Evolutionary conservation across 2,113 vertebrate species (phyloP), one percentile per base, ranked within the genome.

Genomic region (Cacatua alba): DNA sequence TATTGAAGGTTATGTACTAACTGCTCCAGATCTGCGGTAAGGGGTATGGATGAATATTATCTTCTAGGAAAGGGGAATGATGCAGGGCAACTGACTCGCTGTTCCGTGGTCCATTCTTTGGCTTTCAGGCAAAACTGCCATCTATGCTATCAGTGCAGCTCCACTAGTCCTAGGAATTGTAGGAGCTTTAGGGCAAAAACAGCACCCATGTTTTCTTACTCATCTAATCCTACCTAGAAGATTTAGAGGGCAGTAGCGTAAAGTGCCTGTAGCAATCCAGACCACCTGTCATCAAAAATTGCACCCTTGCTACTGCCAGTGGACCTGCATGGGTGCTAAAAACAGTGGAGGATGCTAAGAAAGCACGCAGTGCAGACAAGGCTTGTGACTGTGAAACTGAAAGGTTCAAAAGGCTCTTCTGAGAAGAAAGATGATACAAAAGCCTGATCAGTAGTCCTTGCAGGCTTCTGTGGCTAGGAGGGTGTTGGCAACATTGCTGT

Each of bases 71-170:
- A 41, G 43, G 11, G 46, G 44, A 78, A 37, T 39, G 57, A 44
- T 79, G 39, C 55, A 70, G 88, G 82, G 51, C 51, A 82, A 51
- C 59, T 43, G 68, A 49, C 88, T 86, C 82, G n/a, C 51, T 68
- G 33, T 49, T 83, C 79, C 13, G 0, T 46, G 57, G 60, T 80
- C 71, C 4, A 2, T 59, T 88, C 86, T 57, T 59, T 2, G 0
- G 46, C 88, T 93, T 77, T 90, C 68, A 88, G 86, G 86, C 76
- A 90, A 75, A 86, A 41, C 17, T 81, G 69, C 87, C 94, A 88
- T 92, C 90, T 92, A 92, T 90, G 64, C 92, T 70, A 81, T 88
- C 92, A 83, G 88, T 81, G 88, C 90, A 95, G 79, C 92, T 96
- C 85, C 43, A 33, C 55, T 51, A 60, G 59, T 86, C 71, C 53